phyloP scores from a whole-genome alignment of 2,888 invertebrate genomes.

The Ophion slaviceki region DNA sequence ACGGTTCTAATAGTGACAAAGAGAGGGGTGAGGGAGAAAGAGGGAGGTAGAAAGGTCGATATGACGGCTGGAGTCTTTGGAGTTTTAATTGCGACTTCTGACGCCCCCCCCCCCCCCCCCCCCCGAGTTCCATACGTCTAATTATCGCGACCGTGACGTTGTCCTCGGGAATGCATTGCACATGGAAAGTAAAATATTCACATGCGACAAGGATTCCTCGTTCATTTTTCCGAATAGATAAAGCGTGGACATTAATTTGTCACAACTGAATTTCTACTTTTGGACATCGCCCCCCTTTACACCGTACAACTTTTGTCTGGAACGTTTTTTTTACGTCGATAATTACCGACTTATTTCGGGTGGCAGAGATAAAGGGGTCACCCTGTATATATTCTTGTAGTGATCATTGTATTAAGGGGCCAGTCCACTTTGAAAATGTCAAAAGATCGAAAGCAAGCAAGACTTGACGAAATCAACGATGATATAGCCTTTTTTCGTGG shows the following conservation, averaged over 20 bases:
- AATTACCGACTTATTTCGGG: too few relatives aligned
- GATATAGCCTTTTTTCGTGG: too few relatives aligned
- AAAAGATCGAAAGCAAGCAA: too few relatives aligned
- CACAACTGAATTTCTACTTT: neutral
- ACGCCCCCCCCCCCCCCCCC: neutral
- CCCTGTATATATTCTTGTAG: too few relatives aligned
- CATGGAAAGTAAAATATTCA: conserved; percentile 13
- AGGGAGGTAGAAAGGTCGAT: neutral
- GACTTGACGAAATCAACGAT: too few relatives aligned
- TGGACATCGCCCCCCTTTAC: too few relatives aligned
- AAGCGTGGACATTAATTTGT: neutral
- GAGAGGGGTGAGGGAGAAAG: neutral
- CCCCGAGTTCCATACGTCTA: neutral
- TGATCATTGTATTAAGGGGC: too few relatives aligned
- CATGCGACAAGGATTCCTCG: neutral
- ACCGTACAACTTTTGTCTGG: too few relatives aligned
- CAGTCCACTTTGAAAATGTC: too few relatives aligned
- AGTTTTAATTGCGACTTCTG: conserved; percentile 18
- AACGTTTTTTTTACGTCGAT: too few relatives aligned
- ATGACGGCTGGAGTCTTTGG: neutral
- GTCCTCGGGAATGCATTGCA: conserved; percentile 6
- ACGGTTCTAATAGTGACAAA: conserved; percentile 2
- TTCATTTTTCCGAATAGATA: neutral
- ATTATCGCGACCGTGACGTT: conserved; percentile 13
- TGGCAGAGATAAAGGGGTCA: too few relatives aligned